Conservation (phyloP, 92 coral and sea anemone genomes). For the Porites lobata region DNA sequence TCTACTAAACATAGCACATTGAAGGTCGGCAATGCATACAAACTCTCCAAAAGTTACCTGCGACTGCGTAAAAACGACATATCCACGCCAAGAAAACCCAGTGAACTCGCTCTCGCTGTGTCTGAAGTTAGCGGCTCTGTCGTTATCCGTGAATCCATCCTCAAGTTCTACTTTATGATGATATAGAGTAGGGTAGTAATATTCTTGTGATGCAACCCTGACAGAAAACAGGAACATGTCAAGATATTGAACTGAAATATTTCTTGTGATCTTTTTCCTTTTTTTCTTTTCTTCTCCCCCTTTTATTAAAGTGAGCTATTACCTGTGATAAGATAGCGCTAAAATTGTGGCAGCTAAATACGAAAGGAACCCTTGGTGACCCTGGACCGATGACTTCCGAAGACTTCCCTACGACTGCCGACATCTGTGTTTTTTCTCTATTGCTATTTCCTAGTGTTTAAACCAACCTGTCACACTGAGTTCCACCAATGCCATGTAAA, state of each 20-base stretch:
- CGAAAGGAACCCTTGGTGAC: background rate
- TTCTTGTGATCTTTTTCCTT: too few species aligned
- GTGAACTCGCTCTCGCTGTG: conserved; percentile 71
- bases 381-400: too few species aligned
- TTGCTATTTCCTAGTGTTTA: background rate
- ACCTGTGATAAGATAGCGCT: background rate
- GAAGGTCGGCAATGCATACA: background rate
- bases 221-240: background rate
- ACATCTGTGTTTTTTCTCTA: background rate
- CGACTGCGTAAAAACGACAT: conserved; percentile 66
- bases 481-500: conserved; percentile 80
- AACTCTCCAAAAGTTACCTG: conserved; percentile 58
- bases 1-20: background rate
- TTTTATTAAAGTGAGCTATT: background rate
- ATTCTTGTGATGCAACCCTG: conserved; percentile 75
- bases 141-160: conserved; percentile 60
- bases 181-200: conserved; percentile 82
- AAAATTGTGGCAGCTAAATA: background rate
- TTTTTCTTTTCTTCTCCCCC: background rate
- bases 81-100: conserved; percentile 93
- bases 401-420: too few species aligned
- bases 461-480: conserved; percentile 84
- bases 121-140: conserved; percentile 65
- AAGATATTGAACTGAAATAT: background rate
- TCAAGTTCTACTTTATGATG: conserved; percentile 95